Conservation (phyloP, 2,113 vertebrate genomes). For the Caretta caretta region DNA sequence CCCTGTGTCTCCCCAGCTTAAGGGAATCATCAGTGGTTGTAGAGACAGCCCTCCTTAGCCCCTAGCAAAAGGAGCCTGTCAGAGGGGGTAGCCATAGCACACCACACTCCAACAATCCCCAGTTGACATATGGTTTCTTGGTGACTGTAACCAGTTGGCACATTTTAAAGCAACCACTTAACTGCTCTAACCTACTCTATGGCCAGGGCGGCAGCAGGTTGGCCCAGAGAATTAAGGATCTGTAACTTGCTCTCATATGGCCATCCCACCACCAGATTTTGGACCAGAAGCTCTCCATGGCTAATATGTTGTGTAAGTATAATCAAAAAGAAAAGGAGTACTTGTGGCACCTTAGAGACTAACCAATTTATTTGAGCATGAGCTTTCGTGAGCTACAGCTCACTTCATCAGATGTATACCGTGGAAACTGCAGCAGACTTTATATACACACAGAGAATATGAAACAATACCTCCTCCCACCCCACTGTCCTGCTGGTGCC, state of each 20-base stretch:
- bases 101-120: neutral
- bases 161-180: neutral
- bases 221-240: neutral
- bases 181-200: neutral
- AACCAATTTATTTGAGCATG: no score
- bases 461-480: no score
- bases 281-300: neutral
- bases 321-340: no score
- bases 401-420: no score
- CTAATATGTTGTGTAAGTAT: fast-evolving
- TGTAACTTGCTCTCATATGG: neutral
- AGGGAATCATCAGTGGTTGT: neutral
- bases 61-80: neutral
- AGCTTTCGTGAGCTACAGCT: no score
- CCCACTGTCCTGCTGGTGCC: no score
- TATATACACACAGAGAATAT: no score
- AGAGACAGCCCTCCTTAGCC: neutral
- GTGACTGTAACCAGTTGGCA: neutral
- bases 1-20: neutral
- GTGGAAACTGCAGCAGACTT: no score
- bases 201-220: neutral
- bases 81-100: neutral
- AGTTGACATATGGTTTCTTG: fast-evolving
- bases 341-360: no score
- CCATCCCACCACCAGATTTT: neutral